Evolutionary conservation across 2,888 invertebrate species (phyloP), one percentile per base, ranked within the genome.

Genomic region (Melangyna quadrimaculata): DNA sequence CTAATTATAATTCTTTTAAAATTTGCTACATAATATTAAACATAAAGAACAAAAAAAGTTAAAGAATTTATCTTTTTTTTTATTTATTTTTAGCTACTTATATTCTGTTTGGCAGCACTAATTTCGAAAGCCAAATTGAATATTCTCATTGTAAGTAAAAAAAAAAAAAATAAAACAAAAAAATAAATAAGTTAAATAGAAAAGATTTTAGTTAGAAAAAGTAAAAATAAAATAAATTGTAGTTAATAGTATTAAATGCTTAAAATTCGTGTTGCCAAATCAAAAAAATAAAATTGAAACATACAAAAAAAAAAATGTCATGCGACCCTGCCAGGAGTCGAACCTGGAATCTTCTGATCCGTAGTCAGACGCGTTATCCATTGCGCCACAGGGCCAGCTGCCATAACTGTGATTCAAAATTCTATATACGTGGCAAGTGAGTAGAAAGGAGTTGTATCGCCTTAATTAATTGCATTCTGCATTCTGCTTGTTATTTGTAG

Each of bases 291-390:
- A 8, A 17, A 12, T 17, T 55, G 2, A 12, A n/a, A 12, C 45
- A 57, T 27, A 65, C 27, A 75, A 61, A 51, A 43, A 14, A 12
- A 32, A n/a, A 10, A 0, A 10, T 24, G 0, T 1, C 1, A 7
- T n/a, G 35, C 88, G 88, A 88, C 87, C 88, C 87, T 88, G 88
- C 88, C 88, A 88, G 88, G 88, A 88, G 88, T 88, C 88, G 88
- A 88, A 88, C 88, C 88, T 88, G 88, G 88, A 88, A 88, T 88
- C 88, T 88, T 88, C 88, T 88, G 88, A 88, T 88, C 88, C 88
- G 88, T 88, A 88, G 88, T 88, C 88, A 88, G 88, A 88, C 88
- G 88, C 88, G 88, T 88, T 88, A 88, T 88, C 88, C 88, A 88
- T 88, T 88, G 88, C 88, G 88, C 88, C 88, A 88, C 88, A 88